Evolutionary conservation across 2,888 invertebrate species (phyloP).

Genomic region (Cistogaster globosa): DNA sequence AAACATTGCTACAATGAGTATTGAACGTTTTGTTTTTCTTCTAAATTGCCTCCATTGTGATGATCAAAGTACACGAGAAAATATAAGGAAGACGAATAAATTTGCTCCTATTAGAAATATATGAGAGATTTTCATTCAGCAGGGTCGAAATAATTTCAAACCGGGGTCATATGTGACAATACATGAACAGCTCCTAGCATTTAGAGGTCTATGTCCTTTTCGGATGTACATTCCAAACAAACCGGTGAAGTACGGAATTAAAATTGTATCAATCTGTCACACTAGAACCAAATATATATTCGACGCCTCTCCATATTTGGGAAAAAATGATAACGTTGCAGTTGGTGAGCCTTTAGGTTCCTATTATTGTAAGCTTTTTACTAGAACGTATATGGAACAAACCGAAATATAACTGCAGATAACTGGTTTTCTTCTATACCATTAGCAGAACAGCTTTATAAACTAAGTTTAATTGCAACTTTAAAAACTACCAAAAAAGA

Average conservation of each 20-base stretch:
- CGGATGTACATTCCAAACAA: conserved; percentile 27
- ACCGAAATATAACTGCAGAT: conserved; percentile 73
- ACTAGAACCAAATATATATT: conserved; percentile 44
- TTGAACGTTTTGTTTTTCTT: too few species aligned
- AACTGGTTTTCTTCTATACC: too few species aligned
- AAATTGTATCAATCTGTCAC: conserved; percentile 11
- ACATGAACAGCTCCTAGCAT: conserved; percentile 53
- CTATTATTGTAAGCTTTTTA: conserved; percentile 73
- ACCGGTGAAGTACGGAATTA: too few species aligned
- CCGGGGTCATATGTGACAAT: too few species aligned
- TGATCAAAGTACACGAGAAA: too few species aligned
- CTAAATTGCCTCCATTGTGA: conserved; percentile 49
- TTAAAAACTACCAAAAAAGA: conserved; percentile 68
- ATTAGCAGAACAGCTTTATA: conserved; percentile 74
- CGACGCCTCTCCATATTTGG: conserved; percentile 43
- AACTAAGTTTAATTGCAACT: conserved; percentile 68
- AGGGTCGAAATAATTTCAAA: too few species aligned
- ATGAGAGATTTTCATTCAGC: too few species aligned
- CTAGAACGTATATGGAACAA: conserved; percentile 72
- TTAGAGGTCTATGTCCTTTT: conserved; percentile 50
- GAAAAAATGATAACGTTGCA: conserved; percentile 15
- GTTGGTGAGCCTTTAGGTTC: too few species aligned
- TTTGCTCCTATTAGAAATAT: conserved; percentile 57
- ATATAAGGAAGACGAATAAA: conserved; percentile 26
- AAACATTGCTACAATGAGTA: too few species aligned